Base-by-base conservation (phyloP, 2,888 invertebrate species). In the Drosophila melanosoma region DNA sequence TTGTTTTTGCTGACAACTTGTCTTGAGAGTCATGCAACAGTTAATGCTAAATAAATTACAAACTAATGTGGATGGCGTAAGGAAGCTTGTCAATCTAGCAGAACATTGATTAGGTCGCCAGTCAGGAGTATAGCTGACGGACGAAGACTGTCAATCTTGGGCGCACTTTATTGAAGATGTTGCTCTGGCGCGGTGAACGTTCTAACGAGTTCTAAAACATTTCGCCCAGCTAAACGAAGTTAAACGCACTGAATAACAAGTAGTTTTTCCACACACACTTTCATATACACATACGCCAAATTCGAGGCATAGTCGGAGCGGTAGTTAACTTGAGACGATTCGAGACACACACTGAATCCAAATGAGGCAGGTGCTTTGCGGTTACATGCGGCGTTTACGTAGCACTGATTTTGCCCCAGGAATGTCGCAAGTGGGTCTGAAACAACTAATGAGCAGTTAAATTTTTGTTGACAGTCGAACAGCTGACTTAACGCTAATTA, bases 231-330 rank as follows among this genome's bases (percentile, higher is more conserved):
- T 85, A 85, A 85, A 85, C 85, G 85, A 85, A 85, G 85, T 80
- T 83, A 83, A 85, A 88, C 88, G 86, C 80, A 82, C 78, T 88
- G 85, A 83, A 85, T 85, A 85, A 76, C 86, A 85, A 85, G 88
- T 87, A 85, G 85, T 80, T 86, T 75, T 76, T 23, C 11, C 45
- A 49, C 53, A 66, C 51, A 63, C 36, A 71, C 58, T 80, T 17
- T 56, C 40, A 52, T 17, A 52, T 26, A 64, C 59, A 61, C 48
- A 74, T 17, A 53, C 42, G 33, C 20, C 17, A 32, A 75, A 61
- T 69, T 60, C 64, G 72, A 52, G 66, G 75, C 61, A 69, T 51
- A 51, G 74, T 60, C 65, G 74, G 73, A 74, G 74, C 58, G 73
- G 77, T 59, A 63, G 75, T 79, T 79, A 68, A 71, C 83, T 85